Evolutionary conservation across 2,113 vertebrate genomes (phyloP).

Genomic region (Hemiprocne comata): DNA sequence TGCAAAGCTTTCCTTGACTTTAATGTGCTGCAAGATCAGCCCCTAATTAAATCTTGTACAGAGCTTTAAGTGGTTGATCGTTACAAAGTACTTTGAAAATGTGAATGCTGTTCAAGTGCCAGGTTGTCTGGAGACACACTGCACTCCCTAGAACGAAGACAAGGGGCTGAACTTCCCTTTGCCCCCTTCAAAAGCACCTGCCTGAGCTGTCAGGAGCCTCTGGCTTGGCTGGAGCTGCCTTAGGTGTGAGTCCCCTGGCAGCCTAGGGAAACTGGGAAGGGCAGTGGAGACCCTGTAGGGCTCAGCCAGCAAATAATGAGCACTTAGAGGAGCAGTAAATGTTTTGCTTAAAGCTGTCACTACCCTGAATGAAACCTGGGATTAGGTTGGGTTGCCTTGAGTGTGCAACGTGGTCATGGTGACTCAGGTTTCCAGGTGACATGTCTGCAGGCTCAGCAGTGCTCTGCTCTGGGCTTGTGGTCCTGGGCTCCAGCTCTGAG

Average conservation of each 20-base stretch:
- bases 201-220: neutral
- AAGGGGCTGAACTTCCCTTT: neutral
- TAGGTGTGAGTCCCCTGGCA: rapidly evolving
- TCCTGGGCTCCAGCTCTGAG: neutral
- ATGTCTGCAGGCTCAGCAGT: rapidly evolving
- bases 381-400: neutral
- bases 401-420: rapidly evolving
- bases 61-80: neutral
- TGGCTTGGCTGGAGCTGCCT: neutral
- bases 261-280: neutral
- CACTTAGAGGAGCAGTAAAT: neutral
- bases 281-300: neutral
- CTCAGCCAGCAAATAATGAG: neutral
- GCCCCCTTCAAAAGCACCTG: neutral
- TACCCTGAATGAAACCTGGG: neutral
- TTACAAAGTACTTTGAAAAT: conserved; percentile 18
- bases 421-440: neutral
- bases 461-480: rapidly evolving
- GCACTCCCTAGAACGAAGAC: neutral
- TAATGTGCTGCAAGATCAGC: neutral
- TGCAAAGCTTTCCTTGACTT: neutral
- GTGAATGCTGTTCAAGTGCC: neutral
- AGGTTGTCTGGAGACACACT: neutral
- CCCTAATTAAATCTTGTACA: neutral
- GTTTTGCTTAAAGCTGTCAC: neutral